Conservation (phyloP, 92 coral and sea anemone genomes). For the Phymanthus crucifer region DNA sequence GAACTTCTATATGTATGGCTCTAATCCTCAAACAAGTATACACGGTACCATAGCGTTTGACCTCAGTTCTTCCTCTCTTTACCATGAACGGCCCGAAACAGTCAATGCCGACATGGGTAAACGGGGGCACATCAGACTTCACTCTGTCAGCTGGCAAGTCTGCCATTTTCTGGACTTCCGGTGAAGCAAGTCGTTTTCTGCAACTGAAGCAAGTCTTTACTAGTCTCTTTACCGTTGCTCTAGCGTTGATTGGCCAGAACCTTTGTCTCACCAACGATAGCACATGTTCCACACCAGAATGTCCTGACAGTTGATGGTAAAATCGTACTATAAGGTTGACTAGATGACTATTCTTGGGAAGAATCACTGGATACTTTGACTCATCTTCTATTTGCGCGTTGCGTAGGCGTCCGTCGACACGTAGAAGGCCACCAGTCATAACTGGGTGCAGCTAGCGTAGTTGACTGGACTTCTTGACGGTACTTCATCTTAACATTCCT, state of each 20-base stretch:
- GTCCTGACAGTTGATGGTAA: slow-evolving; percentile 39
- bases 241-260: slow-evolving; percentile 45
- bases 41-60: too few relatives aligned
- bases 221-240: slow-evolving; percentile 19
- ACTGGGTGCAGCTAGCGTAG: slow-evolving; percentile 1
- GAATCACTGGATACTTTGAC: slow-evolving; percentile 51
- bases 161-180: slow-evolving; percentile 40
- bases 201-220: slow-evolving; percentile 43
- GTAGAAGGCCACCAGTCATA: slow-evolving; percentile 39
- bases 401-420: slow-evolving; percentile 55
- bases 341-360: slow-evolving; percentile 51
- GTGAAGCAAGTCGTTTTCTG: slow-evolving; percentile 34
- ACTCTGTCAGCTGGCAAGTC: slow-evolving; percentile 53
- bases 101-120: too few relatives aligned
- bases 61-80: too few relatives aligned
- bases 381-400: too few relatives aligned
- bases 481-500: too few relatives aligned
- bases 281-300: slow-evolving; percentile 43
- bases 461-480: slow-evolving; percentile 4
- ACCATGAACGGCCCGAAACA: too few relatives aligned
- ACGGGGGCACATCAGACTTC: too few relatives aligned
- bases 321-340: slow-evolving; percentile 36
- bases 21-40: too few relatives aligned
- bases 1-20: too few relatives aligned
- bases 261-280: slow-evolving; percentile 24